Evolutionary conservation across 2,113 vertebrate genomes (phyloP).

Genomic region (Macrotis lagotis): DNA sequence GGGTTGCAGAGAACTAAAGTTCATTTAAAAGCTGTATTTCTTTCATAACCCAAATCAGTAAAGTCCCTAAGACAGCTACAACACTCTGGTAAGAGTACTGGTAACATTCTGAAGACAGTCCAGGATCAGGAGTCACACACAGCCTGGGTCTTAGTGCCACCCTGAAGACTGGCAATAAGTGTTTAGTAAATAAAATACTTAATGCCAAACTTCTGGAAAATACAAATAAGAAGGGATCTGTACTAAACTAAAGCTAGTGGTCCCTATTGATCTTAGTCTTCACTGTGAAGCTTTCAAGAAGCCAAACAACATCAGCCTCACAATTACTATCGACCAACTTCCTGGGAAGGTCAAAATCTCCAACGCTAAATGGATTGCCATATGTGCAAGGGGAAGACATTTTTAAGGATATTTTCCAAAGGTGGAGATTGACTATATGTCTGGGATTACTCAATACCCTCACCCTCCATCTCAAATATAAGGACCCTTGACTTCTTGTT

Average conservation of each 20-base stretch:
- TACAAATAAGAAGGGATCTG: background rate
- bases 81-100: too few relatives aligned
- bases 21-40: too few relatives aligned
- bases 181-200: background rate
- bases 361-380: constrained; percentile 2
- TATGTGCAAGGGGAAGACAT: background rate
- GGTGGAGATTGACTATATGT: constrained; percentile 26
- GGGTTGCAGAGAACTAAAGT: too few relatives aligned
- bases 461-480: background rate
- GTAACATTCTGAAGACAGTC: too few relatives aligned
- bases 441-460: background rate
- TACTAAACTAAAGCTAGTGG: background rate
- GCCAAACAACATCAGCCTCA: background rate
- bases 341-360: background rate
- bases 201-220: background rate
- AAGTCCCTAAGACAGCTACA: too few relatives aligned
- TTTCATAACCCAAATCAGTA: too few relatives aligned
- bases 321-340: background rate
- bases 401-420: background rate
- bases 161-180: background rate
- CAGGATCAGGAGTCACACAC: background rate
- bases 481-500: background rate
- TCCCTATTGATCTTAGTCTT: background rate
- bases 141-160: background rate
- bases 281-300: background rate